Percentiles rank a stretch among this genome's conserved stretches.
Conservation (phyloP, 2,797 vertebrate genomes). For the Rhinichthys osculus region DNA sequence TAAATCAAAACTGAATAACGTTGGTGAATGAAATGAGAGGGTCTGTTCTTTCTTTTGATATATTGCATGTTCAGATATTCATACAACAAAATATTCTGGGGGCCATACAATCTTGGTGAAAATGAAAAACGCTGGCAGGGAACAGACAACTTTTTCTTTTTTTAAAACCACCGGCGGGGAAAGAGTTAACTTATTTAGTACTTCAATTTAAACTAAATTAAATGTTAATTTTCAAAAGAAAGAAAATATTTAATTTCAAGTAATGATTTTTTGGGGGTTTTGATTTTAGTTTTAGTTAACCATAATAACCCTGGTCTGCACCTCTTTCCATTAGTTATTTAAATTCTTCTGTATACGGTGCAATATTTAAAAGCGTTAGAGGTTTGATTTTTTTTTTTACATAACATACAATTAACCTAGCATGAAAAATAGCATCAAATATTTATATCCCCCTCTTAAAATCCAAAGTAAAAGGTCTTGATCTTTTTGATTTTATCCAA, state of each 20-base stretch:
- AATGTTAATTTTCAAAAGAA: no score
- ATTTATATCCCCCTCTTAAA: not conserved
- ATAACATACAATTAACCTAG: not conserved
- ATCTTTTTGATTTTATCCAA: not conserved
- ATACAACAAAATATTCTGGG: no score
- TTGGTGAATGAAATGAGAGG: no score
- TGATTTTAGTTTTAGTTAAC: not conserved
- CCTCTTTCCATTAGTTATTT: not conserved
- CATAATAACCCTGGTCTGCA: constrained; percentile 1
- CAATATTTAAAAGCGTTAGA: not conserved
- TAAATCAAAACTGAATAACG: no score
- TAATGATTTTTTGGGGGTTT: no score
- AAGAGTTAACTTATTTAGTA: not conserved
- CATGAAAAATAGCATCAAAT: not conserved
- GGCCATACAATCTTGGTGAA: no score
- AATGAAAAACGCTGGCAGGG: no score
- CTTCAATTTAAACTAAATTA: not conserved
- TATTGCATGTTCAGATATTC: no score
- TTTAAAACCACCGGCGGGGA: no score
- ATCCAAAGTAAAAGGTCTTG: not conserved
- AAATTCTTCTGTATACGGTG: not conserved
- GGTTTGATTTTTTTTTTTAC: not conserved
- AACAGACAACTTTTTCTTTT: no score
- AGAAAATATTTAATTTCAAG: no score
- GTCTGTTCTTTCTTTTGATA: no score